Evolutionary conservation across 2,797 vertebrate genomes (phyloP).

Genomic region (Danionella dracula): DNA sequence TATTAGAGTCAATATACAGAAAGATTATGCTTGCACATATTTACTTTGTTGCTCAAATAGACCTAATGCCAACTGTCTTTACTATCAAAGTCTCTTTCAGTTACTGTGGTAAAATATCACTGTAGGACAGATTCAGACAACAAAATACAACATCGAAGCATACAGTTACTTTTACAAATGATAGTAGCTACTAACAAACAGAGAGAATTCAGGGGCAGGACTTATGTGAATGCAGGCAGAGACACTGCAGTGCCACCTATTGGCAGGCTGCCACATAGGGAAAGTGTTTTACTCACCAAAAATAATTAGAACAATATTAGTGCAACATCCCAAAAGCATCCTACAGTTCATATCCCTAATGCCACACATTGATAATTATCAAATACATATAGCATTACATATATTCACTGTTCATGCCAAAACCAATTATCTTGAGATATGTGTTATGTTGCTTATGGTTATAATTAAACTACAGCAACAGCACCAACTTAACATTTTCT

Average conservation of each 20-base stretch:
- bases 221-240: slow-evolving; percentile 33
- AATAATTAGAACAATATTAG: slow-evolving; percentile 44
- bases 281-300: slow-evolving; percentile 35
- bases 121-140: slow-evolving; percentile 1
- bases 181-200: neutral
- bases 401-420: too few species aligned
- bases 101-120: neutral
- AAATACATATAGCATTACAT: too few species aligned
- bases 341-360: too few species aligned
- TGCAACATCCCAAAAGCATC: slow-evolving; percentile 19
- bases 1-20: too few species aligned
- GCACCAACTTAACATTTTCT: too few species aligned
- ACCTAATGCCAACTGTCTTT: neutral
- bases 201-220: slow-evolving; percentile 52
- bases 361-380: too few species aligned
- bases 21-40: neutral
- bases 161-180: neutral
- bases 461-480: too few species aligned
- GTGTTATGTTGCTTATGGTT: too few species aligned
- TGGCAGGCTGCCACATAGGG: slow-evolving; percentile 48
- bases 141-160: slow-evolving; percentile 4
- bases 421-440: too few species aligned
- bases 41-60: neutral
- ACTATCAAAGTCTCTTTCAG: neutral
- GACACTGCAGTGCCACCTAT: slow-evolving; percentile 43